Evolutionary conservation across 2,888 invertebrate genomes (phyloP).

Genomic region (Chrysolina oricalcia): DNA sequence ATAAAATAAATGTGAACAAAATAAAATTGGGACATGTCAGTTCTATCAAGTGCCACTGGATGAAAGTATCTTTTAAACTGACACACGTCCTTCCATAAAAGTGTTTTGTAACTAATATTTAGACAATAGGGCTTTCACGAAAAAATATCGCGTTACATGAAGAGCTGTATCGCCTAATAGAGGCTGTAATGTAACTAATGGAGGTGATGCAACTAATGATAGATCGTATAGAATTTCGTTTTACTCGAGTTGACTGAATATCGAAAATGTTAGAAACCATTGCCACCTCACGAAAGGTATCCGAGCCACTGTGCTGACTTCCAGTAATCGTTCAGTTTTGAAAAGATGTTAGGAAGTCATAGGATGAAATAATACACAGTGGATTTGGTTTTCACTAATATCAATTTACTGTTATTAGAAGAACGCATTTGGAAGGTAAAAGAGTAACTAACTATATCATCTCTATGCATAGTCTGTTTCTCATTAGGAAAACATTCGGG

Average conservation of each 20-base stretch:
- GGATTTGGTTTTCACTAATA: too few species aligned
- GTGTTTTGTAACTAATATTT: slow-evolving; percentile 25
- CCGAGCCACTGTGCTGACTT: too few species aligned
- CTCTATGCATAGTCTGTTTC: too few species aligned
- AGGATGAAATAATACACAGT: too few species aligned
- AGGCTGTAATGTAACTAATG: slow-evolving; percentile 8
- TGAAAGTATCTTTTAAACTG: background rate
- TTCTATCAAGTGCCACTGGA: background rate
- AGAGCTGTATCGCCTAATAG: slow-evolving; percentile 12
- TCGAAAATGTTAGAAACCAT: background rate
- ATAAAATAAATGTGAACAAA: too few species aligned
- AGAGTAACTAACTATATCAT: too few species aligned
- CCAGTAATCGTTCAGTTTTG: too few species aligned
- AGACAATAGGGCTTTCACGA: slow-evolving; percentile 21
- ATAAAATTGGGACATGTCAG: background rate
- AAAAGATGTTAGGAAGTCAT: too few species aligned
- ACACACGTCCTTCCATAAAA: slow-evolving; percentile 9
- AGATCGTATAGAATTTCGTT: background rate
- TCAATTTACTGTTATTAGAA: too few species aligned
- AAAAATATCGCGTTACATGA: slow-evolving; percentile 25
- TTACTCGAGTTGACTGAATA: background rate
- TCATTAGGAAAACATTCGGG: too few species aligned
- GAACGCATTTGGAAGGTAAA: too few species aligned
- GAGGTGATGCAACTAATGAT: slow-evolving; percentile 14
- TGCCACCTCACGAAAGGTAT: too few species aligned